phyloP scores from a whole-genome alignment of 2,888 invertebrate species.

The Serrognathus titanus region DNA sequence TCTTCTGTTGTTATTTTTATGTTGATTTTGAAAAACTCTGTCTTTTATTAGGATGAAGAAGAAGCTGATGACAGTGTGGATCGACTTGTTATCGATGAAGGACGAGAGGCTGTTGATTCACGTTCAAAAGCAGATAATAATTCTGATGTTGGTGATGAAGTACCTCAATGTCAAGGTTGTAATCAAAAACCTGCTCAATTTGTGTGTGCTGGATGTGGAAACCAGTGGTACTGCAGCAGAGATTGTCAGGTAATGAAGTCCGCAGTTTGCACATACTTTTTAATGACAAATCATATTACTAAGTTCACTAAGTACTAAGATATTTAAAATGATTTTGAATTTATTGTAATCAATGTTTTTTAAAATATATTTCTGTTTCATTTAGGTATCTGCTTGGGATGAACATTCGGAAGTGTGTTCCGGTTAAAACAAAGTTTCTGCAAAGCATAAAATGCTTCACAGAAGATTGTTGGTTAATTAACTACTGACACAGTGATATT shows the following conservation, averaged over 20 bases:
- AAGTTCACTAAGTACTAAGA: too few species aligned
- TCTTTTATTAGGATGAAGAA: conserved; percentile 32
- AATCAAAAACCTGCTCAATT: conserved; percentile 77
- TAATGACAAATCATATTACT: too few species aligned
- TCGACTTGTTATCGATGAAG: conserved; percentile 59
- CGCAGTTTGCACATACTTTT: too few species aligned
- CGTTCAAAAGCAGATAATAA: conserved; percentile 39
- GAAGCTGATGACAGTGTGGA: conserved; percentile 64
- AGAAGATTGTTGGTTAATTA: conserved; percentile 10
- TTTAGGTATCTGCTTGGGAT: conserved; percentile 81
- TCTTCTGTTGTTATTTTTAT: background rate
- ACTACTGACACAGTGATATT: conserved; percentile 16
- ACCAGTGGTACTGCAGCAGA: conserved; percentile 92
- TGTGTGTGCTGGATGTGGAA: conserved; percentile 85
- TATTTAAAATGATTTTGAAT: too few species aligned
- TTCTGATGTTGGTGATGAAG: conserved; percentile 49
- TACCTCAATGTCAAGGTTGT: conserved; percentile 76
- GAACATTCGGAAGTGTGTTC: conserved; percentile 83
- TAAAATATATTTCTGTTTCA: conserved; percentile 14
- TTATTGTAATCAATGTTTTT: background rate
- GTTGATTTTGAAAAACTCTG: background rate
- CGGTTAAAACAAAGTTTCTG: conserved; percentile 53
- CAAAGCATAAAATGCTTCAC: conserved; percentile 2
- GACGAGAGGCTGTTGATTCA: conserved; percentile 47
- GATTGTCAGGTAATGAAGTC: conserved; percentile 75